Conservation (phyloP, 2,113 vertebrate species). For the Vidua macroura region DNA sequence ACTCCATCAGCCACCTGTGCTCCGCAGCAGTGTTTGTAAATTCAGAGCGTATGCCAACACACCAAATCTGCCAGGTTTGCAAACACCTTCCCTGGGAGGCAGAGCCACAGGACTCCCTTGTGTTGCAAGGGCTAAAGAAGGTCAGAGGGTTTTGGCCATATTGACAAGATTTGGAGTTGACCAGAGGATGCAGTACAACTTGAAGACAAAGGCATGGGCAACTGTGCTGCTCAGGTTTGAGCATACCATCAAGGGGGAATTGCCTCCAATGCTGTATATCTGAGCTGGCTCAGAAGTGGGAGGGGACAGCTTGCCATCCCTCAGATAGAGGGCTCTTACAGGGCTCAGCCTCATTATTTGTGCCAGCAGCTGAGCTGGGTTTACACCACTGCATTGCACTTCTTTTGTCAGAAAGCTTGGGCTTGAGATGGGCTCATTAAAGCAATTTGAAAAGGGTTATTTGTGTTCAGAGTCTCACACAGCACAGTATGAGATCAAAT, state of each 20-base stretch:
- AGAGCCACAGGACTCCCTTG: neutral
- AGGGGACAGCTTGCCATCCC: neutral
- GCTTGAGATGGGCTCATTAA: neutral
- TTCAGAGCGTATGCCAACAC: accelerated
- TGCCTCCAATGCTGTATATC: neutral
- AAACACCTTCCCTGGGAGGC: neutral
- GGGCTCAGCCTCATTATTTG: neutral
- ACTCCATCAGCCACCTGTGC: neutral
- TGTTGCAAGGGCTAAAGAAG: neutral
- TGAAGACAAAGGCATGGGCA: neutral
- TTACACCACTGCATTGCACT: neutral
- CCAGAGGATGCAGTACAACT: accelerated
- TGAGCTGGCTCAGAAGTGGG: neutral
- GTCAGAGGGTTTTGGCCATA: neutral
- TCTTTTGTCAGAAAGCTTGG: neutral
- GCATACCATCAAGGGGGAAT: neutral
- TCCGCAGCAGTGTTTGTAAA: neutral
- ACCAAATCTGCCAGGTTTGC: accelerated
- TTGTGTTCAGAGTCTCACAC: neutral
- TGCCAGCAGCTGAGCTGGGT: neutral
- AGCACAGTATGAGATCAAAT: neutral
- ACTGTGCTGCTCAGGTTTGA: neutral
- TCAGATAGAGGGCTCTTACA: accelerated
- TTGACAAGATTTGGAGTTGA: neutral
- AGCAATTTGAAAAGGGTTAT: accelerated